Percentiles rank a stretch among this genome's conserved stretches.
Conservation (phyloP, 2,797 vertebrate genomes). For the Hypotaenidia okinawae region DNA sequence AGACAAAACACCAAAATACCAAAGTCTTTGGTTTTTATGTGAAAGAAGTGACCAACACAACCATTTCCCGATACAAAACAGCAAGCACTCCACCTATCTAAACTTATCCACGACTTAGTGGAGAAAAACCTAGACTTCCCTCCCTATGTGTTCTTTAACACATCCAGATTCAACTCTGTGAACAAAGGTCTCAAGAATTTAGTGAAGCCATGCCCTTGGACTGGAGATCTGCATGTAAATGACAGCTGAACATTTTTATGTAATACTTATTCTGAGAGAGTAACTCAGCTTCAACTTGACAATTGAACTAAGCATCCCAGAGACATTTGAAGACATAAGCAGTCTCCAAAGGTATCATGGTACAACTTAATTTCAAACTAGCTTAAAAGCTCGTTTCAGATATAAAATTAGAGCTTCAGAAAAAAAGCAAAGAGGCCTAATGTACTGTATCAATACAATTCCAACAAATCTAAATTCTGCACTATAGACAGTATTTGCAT, state of each 20-base stretch:
- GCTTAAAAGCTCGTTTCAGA: conserved; percentile 3
- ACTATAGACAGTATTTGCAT: neutral
- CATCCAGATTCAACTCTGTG: neutral
- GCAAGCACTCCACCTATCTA: neutral
- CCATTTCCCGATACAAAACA: neutral
- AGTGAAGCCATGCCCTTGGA: neutral
- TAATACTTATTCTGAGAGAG: neutral
- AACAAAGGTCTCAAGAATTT: neutral
- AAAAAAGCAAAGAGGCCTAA: conserved; percentile 1
- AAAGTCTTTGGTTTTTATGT: neutral
- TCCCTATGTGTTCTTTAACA: neutral
- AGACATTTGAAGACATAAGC: neutral
- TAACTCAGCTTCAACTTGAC: neutral
- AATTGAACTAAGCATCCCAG: neutral
- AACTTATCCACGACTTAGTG: neutral
- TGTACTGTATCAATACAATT: neutral
- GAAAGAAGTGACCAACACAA: neutral
- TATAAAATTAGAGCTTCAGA: neutral
- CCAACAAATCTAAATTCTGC: neutral
- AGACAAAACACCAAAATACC: neutral
- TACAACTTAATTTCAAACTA: conserved; percentile 18
- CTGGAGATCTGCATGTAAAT: neutral
- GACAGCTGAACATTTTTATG: neutral
- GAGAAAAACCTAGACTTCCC: neutral
- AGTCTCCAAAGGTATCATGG: neutral